Base-by-base conservation (phyloP, 2,888 invertebrate species). In the Apocheima hispidaria region DNA sequence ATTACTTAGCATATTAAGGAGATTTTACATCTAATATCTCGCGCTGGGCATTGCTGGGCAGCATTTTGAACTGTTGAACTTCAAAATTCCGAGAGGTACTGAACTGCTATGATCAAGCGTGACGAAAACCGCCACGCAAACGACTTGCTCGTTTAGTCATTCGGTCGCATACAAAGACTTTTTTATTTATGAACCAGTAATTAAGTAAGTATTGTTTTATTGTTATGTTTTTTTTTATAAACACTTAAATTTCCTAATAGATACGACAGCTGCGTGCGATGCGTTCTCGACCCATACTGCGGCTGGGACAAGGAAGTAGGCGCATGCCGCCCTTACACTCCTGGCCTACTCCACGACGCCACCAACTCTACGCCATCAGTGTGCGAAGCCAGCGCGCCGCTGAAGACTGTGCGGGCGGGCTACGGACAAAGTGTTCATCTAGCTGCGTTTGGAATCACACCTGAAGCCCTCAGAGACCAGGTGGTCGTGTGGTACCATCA, bases 221-320 rank as follows among this genome's bases (percentile, higher is more conserved):
- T n/a, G n/a, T n/a, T n/a, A n/a, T n/a, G n/a, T n/a, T n/a, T n/a
- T n/a, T n/a, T n/a, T n/a, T n/a, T n/a, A n/a, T n/a, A n/a, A n/a
- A n/a, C n/a, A n/a, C n/a, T n/a, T n/a, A 2, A n/a, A 35, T 41
- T 38, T 26, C 10, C 16, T 18, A 50, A 67, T 57, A 93, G 94
- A 43, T 95, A 95, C 77, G 94, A 94, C 78, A 94, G 93, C 69
- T 95, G 95, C 80, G 86, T 94, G 5, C 92, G 94, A 4, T 95
- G 95, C 79, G 94, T 94, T 12, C 84, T 94, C 58, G 95, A 95
- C 75, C 95, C 95, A 0, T 95, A 95, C 77, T 95, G 95, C 74
- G 95, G 95, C n/a, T 95, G 95, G 95, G 95, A 95, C 75, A 94
- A 94, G 72, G 94, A 94, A 74, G 89, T 92, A 0, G 93, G 92